A percentile compares a stretch with the other conserved stretches of the same genome.
phyloP scores from a whole-genome alignment of 30 jellyfish, hydroid and myxozoan species.

The Chironex yamaguchii region DNA sequence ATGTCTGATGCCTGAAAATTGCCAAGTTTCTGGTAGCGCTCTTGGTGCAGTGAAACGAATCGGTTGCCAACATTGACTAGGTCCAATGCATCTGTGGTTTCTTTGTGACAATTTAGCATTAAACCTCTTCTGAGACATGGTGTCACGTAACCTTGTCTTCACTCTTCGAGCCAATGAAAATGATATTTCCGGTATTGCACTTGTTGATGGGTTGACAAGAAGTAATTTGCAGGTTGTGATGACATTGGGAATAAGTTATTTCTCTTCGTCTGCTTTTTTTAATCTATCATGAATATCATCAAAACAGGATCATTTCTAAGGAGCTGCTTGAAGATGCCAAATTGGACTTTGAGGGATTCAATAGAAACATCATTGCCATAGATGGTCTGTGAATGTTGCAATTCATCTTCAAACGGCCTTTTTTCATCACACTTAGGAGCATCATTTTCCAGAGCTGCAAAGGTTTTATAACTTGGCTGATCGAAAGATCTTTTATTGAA shows the following conservation, averaged over 20 bases:
- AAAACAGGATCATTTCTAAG: background rate
- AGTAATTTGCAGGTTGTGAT: constrained; percentile 13
- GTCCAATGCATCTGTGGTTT: constrained; percentile 19
- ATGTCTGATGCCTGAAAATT: constrained; percentile 4
- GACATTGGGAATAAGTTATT: constrained; percentile 21
- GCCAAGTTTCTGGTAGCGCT: constrained; percentile 11
- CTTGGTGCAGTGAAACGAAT: background rate
- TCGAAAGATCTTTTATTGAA: constrained; percentile 45
- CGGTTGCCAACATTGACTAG: constrained; percentile 26
- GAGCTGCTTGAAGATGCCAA: background rate
- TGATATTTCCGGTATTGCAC: constrained; percentile 43
- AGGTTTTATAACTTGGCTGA: constrained; percentile 36
- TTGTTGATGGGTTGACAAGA: constrained; percentile 53
- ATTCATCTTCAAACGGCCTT: no score
- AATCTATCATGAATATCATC: constrained; percentile 1
- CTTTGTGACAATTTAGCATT: constrained; percentile 24
- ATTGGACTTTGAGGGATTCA: background rate
- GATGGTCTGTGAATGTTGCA: background rate
- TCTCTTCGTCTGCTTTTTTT: background rate
- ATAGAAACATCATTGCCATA: constrained; percentile 7
- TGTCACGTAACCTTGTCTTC: constrained; percentile 41
- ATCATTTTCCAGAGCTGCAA: constrained; percentile 39
- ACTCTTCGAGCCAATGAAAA: constrained; percentile 47
- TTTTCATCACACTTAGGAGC: constrained; percentile 25
- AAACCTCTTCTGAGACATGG: constrained; percentile 39